These are phyloP conservation scores for Apantesis nais DNA, from an alignment of 2,888 invertebrate species.

Conservation along the genomic window DNA sequence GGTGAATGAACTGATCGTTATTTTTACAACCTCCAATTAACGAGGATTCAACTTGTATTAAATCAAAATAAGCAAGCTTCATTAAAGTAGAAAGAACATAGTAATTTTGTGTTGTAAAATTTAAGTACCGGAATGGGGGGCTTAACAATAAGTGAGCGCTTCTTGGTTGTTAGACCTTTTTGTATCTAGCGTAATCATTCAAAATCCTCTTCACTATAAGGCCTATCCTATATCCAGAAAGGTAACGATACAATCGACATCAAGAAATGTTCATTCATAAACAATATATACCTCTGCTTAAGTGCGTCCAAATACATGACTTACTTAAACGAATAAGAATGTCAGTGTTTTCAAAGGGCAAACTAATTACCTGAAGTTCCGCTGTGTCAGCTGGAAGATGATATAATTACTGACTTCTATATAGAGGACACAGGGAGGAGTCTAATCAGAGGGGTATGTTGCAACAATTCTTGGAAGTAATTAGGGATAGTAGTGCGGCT, in stretches of 20 bases:
- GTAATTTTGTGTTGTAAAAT: conserved; percentile 46
- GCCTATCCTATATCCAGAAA: not conserved
- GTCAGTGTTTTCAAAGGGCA: conserved; percentile 24
- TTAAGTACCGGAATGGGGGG: conserved; percentile 22
- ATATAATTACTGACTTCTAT: conserved; percentile 36
- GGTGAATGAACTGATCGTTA: conserved; percentile 45
- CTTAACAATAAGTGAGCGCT: conserved; percentile 23
- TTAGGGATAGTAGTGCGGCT: conserved; percentile 59
- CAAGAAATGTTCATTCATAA: conserved; percentile 34
- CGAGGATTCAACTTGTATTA: conserved; percentile 28
- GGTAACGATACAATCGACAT: not conserved
- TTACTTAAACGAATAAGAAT: conserved; percentile 1
- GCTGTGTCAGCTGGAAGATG: conserved; percentile 39
- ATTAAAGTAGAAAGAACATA: conserved; percentile 34
- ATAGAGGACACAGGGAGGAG: conserved; percentile 48
- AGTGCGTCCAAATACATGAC: conserved; percentile 2
- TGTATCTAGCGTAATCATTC: conserved; percentile 7
- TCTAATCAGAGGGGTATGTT: conserved; percentile 51
- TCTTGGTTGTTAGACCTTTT: conserved; percentile 4
- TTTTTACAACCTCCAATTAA: conserved; percentile 42
- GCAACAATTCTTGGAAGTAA: conserved; percentile 60
- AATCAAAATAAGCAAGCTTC: conserved; percentile 25
- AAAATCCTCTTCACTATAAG: not conserved
- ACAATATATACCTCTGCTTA: conserved; percentile 25
- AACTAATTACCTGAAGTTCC: conserved; percentile 30